A percentile compares a stretch with the other conserved stretches of the same genome.
These are phyloP conservation scores for Onthophagus taurus DNA, from an alignment of 1,140 invertebrate species.

Conservation along the genomic window DNA sequence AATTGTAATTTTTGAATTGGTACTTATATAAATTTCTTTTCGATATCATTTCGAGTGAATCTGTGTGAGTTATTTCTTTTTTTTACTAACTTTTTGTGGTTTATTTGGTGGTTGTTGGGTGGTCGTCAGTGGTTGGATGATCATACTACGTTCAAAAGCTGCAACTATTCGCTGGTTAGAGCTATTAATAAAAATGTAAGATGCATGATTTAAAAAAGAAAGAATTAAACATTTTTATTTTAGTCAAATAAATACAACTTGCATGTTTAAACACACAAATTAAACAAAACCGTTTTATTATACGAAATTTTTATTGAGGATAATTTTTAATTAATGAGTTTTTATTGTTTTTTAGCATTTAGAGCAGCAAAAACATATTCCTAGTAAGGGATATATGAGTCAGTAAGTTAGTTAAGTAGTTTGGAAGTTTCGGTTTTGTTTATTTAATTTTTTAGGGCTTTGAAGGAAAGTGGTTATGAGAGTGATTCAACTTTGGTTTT, in stretches of 20 bases:
- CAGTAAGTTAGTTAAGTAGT: constrained; percentile 46
- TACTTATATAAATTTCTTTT: no score
- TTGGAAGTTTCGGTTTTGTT: constrained; percentile 10
- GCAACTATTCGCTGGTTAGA: constrained; percentile 51
- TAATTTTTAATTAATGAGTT: no score
- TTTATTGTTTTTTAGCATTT: constrained; percentile 47
- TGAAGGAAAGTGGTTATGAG: constrained; percentile 84
- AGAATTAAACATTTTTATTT: neutral
- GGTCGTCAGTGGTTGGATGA: constrained; percentile 54
- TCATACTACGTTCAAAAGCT: constrained; percentile 52
- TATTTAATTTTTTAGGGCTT: constrained; percentile 46
- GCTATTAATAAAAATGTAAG: constrained; percentile 53
- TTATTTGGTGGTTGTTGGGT: neutral
- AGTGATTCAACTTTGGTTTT: constrained; percentile 83
- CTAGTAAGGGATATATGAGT: constrained; percentile 58
- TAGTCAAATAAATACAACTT: no score
- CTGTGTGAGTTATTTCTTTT: neutral
- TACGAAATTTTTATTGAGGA: no score
- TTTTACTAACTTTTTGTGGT: neutral
- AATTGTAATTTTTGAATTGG: no score
- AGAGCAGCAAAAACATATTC: constrained; percentile 49
- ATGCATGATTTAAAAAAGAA: constrained; percentile 9
- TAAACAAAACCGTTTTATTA: no score
- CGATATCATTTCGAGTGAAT: no score
- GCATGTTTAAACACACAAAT: no score